Percentiles rank a stretch among this genome's conserved stretches.
Conservation (phyloP, 2,888 invertebrate species). For the Ormia ochracea region DNA sequence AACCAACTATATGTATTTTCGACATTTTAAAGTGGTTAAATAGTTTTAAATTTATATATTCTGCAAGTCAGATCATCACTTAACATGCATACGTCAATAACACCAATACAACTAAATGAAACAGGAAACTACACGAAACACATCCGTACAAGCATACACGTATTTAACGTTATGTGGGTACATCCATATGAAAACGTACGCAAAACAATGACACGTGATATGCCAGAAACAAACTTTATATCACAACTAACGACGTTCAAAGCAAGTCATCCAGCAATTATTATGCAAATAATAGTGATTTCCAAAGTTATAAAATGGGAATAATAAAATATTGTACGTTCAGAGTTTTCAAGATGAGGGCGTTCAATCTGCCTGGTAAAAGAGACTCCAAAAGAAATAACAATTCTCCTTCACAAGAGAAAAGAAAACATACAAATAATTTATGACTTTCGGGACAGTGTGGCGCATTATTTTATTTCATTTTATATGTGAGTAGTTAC, state of each 20-base stretch:
- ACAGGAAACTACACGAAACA: not conserved
- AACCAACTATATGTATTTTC: not conserved
- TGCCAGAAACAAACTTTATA: not conserved
- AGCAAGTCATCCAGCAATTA: not conserved
- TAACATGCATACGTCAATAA: not conserved
- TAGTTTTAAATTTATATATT: not conserved
- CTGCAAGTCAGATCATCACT: not conserved
- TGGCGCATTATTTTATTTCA: too few relatives aligned
- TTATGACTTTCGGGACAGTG: too few relatives aligned
- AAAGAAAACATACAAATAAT: too few relatives aligned
- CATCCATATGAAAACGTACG: not conserved
- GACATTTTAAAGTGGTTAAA: not conserved
- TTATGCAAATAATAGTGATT: slow-evolving; percentile 8
- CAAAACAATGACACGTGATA: not conserved
- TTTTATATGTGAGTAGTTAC: too few relatives aligned
- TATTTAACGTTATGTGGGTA: too few relatives aligned
- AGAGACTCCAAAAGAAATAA: not conserved
- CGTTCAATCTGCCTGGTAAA: not conserved
- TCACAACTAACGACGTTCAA: not conserved
- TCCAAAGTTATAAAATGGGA: not conserved
- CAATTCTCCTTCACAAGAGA: too few relatives aligned
- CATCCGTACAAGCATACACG: too few relatives aligned
- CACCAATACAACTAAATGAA: not conserved
- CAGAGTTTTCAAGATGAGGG: not conserved
- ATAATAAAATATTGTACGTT: not conserved